Evolutionary conservation across 2,113 vertebrate genomes (phyloP), one percentile per base, ranked within the genome.

Genomic region (Alligator mississippiensis): DNA sequence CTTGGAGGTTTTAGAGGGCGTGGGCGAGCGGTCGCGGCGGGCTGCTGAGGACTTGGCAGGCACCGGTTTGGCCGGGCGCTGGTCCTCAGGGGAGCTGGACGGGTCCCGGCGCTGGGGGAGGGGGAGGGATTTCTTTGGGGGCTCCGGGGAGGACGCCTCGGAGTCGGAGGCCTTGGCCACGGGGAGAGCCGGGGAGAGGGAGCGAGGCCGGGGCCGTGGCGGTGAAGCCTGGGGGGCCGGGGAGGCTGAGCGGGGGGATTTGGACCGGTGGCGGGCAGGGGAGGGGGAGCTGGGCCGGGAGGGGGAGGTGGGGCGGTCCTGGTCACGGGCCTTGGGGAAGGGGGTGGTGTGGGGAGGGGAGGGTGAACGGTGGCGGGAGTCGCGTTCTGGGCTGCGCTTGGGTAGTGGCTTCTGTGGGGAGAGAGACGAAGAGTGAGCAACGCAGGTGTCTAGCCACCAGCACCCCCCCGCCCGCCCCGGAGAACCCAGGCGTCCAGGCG

Each of bases 291-390:
- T 87, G 80, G 95, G 84, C 58, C 86, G 91, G 57, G 90, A n/a
- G 90, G 85, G 92, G 17, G 11, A 63, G 93, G 89, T 11, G 82
- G 81, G 96, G 38, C 59, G 61, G n/a, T 96, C 97, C 10, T 90
- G 94, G 84, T 92, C 93, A 79, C 70, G 94, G 64, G 90, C 90
- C 84, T 64, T 85, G 77, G 74, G 79, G 77, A 55, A 81, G 59
- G 82, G 87, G 85, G 66, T 74, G 86, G 54, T 87, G 89, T 79
- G 91, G 79, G 80, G 88, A 38, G 91, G 96, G 55, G 96, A 94
- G 89, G 93, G 90, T 24, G 74, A 76, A 27, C 25, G 54, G 38
- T 54, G 38, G 34, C 13, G 72, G 25, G 74, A 47, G 47, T 54
- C 11, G n/a, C n/a, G n/a, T n/a, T n/a, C n/a, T n/a, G n/a, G n/a